Evolutionary conservation across 2,113 vertebrate genomes (phyloP).

Genomic region (Phodopus roborovskii): DNA sequence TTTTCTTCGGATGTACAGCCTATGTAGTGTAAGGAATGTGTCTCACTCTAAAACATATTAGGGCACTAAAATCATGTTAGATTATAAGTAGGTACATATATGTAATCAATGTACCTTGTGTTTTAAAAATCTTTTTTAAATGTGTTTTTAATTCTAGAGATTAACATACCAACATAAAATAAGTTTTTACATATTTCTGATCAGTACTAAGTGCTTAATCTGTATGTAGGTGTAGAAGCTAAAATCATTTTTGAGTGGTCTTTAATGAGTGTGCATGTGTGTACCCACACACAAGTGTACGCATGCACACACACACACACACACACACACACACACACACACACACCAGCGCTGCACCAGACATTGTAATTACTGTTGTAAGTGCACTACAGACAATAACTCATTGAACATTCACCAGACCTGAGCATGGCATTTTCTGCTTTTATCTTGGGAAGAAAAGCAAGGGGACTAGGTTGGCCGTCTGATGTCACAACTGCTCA

Average conservation of each 20-base stretch:
- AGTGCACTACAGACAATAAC: neutral
- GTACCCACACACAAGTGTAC: neutral
- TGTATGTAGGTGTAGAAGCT: neutral
- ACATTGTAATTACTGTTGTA: neutral
- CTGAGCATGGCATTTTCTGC: neutral
- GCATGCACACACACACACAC: neutral
- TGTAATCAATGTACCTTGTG: neutral
- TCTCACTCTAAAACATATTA: neutral
- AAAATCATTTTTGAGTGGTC: neutral
- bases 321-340: neutral
- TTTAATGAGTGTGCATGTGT: no score
- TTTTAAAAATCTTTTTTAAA: conserved; percentile 12
- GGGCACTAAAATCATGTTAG: neutral
- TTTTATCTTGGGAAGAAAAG: neutral
- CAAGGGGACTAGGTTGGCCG: neutral
- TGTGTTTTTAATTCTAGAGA: neutral
- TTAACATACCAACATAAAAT: neutral
- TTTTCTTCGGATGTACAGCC: neutral
- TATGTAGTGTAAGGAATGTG: neutral
- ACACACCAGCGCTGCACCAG: neutral
- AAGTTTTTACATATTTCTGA: neutral
- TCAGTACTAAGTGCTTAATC: neutral
- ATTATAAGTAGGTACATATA: neutral
- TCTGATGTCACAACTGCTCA: no score
- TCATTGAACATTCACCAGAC: neutral